Percentiles rank a stretch among this genome's conserved stretches.
Evolutionary conservation across 1,140 invertebrate species (phyloP).

Genomic region (Aphaenogaster ashmeadi): DNA sequence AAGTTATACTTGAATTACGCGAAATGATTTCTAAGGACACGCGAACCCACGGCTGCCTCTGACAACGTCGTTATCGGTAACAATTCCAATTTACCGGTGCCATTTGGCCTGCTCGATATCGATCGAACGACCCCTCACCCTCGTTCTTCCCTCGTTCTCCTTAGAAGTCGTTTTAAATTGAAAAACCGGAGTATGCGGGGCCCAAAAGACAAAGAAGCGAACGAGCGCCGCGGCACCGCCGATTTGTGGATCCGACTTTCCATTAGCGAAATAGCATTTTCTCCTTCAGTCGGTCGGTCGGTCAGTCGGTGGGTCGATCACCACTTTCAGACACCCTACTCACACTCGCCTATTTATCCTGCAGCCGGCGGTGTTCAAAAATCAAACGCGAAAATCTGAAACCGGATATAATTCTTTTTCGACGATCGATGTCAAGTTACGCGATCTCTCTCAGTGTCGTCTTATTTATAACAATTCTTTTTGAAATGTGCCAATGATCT

Average conservation of each 20-base stretch:
- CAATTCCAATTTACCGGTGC: slow-evolving; percentile 70
- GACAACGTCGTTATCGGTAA: slow-evolving; percentile 67
- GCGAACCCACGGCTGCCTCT: slow-evolving; percentile 44
- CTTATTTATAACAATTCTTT: not conserved
- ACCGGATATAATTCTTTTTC: slow-evolving; percentile 4
- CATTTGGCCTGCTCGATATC: slow-evolving; percentile 67
- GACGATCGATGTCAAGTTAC: not conserved
- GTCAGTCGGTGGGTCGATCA: slow-evolving; percentile 12
- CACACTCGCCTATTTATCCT: slow-evolving; percentile 9
- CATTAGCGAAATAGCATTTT: slow-evolving; percentile 74
- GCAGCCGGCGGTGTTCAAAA: not conserved
- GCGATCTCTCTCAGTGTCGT: not conserved
- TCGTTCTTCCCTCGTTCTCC: not conserved
- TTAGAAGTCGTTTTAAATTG: slow-evolving; percentile 63
- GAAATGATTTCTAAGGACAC: slow-evolving; percentile 52
- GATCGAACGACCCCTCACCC: slow-evolving; percentile 36
- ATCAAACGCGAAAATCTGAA: slow-evolving; percentile 20
- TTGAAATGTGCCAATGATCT: not conserved
- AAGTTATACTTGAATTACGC: slow-evolving; percentile 59
- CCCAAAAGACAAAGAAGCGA: slow-evolving; percentile 72
- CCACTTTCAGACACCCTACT: not conserved
- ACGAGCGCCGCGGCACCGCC: slow-evolving; percentile 54
- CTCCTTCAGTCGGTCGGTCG: slow-evolving; percentile 34
- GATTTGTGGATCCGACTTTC: slow-evolving; percentile 74
- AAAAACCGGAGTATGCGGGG: slow-evolving; percentile 59